These are phyloP conservation scores for Palloptera scutellata DNA, from an alignment of 2,888 invertebrate genomes.

Conservation along the genomic window DNA sequence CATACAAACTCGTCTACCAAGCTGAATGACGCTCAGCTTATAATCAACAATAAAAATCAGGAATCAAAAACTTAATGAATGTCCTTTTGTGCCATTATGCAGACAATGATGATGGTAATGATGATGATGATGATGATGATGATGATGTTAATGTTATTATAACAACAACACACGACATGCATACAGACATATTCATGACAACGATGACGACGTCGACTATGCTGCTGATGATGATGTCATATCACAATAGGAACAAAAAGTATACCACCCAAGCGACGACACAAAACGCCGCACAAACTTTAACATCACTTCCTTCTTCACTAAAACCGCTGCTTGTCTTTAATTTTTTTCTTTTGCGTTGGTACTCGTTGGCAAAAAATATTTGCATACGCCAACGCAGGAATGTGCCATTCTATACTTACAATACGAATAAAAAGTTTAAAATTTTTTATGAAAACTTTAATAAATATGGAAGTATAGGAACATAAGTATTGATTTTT, in stretches of 20 bases:
- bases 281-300: not conserved
- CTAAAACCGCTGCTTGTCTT: not conserved
- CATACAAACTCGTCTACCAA: not conserved
- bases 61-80: slow-evolving; percentile 61
- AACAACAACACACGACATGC: not conserved
- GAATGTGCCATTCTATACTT: not conserved
- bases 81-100: slow-evolving; percentile 53
- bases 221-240: no score
- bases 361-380: not conserved
- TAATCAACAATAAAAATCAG: slow-evolving; percentile 53
- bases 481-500: no score
- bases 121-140: slow-evolving; percentile 11
- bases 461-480: no score
- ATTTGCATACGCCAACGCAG: not conserved
- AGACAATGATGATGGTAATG: slow-evolving; percentile 4
- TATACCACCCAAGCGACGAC: not conserved
- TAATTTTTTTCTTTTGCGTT: no score
- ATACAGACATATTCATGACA: not conserved
- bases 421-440: not conserved
- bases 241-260: no score
- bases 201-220: not conserved
- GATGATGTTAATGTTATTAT: not conserved
- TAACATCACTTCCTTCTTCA: not conserved
- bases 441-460: no score
- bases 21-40: slow-evolving; percentile 16